A percentile compares a stretch with the other conserved stretches of the same genome.
Evolutionary conservation across 2,797 vertebrate genomes (phyloP).

Genomic region (Tenualosa ilisha): DNA sequence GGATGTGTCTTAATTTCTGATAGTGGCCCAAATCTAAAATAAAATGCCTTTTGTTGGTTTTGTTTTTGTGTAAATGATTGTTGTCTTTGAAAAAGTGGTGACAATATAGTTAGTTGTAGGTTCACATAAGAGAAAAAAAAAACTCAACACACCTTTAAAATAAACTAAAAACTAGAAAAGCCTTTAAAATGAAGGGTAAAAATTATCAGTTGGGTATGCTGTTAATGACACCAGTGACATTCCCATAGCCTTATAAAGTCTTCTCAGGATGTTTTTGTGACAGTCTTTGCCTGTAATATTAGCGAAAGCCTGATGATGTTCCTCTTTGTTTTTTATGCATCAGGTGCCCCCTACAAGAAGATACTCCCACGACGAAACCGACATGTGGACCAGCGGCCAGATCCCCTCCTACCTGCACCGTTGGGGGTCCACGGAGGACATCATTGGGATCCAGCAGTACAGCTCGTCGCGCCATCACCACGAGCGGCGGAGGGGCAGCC

Average conservation of each 20-base stretch:
- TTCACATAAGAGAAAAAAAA: not conserved
- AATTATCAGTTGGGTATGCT: not conserved
- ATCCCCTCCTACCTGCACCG: constrained; percentile 84
- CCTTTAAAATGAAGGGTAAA: not conserved
- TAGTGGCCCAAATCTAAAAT: not conserved
- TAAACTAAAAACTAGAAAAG: too few relatives aligned
- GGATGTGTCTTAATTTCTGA: constrained; percentile 31
- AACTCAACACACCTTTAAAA: too few relatives aligned
- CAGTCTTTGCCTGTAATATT: not conserved
- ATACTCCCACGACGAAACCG: constrained; percentile 92
- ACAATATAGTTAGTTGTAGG: not conserved
- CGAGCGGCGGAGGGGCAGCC: constrained; percentile 79
- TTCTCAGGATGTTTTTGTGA: not conserved
- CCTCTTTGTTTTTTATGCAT: constrained; percentile 37
- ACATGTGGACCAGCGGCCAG: constrained; percentile 85
- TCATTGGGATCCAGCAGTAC: constrained; percentile 78
- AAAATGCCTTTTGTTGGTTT: constrained; percentile 1
- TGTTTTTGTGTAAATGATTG: not conserved
- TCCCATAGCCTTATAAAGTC: not conserved
- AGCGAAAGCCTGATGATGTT: not conserved
- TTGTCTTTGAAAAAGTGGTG: not conserved
- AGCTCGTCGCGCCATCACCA: constrained; percentile 74
- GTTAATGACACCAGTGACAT: not conserved
- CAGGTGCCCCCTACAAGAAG: constrained; percentile 93
- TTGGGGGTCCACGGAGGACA: constrained; percentile 89